Evolutionary conservation across 2,888 invertebrate species (phyloP), one percentile per base, ranked within the genome.

Genomic region (Cephus nigrinus): DNA sequence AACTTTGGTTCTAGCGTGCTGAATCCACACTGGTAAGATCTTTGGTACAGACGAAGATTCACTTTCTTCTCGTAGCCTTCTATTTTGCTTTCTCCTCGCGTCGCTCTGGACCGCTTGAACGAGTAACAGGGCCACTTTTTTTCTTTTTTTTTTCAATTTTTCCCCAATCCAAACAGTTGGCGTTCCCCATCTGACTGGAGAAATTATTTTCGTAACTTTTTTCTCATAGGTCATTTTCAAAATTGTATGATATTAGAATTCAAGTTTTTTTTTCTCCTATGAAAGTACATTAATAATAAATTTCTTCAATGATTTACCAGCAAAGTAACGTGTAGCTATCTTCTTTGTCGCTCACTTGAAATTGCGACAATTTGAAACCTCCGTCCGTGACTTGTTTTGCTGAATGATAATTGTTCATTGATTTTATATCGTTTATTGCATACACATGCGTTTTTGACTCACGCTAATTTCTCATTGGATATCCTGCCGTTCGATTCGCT

Each of bases 41-140:
- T 55, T 23, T 0, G 55, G 30, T 71, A 71, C 9, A 33, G 5
- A 71, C 71, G 33, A 71, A 71, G 84, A 84, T 86, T 88, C 84
- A 83, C 88, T 88, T 88, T 87, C 86, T 85, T 87, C 80, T 84
- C 83, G 78, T 82, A 82, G 84, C 84, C 84, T 83, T 86, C 81
- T 82, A 77, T 81, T 81, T 82, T 82, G 82, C 87, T 88, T 88
- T 88, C 86, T 86, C 87, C 86, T 80, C 75, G 80, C 80, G 75
- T 76, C 75, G 75, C 80, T 82, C 80, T 81, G 81, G 78, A 79
- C 72, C 82, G 82, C 76, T 78, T 79, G 80, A 80, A 69, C 77
- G 77, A 77, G 76, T 77, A 79, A 76, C 75, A 76, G 78, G 79
- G 78, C 31, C 75, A 74, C 78, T 78, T 72, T 79, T 79, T 34